Evolutionary conservation across 2,888 invertebrate species (phyloP).

Genomic region (Drosophila greeni): DNA sequence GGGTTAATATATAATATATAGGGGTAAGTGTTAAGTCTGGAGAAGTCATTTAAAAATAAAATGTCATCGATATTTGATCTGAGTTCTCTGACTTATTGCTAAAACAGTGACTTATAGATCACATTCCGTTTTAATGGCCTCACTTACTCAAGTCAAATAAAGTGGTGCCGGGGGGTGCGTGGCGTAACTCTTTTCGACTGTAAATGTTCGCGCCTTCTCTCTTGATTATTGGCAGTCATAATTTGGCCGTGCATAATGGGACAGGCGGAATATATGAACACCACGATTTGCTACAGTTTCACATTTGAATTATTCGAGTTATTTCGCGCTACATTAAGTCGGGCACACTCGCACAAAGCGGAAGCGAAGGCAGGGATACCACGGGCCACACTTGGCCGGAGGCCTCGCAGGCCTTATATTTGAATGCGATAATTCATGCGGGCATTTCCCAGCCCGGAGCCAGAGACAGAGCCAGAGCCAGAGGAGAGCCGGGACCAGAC

Average conservation of each 20-base stretch:
- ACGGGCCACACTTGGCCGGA: slow-evolving; percentile 20
- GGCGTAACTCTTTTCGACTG: slow-evolving; percentile 22
- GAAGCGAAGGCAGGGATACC: background rate
- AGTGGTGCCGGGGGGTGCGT: slow-evolving; percentile 7
- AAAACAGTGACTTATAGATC: slow-evolving; percentile 19
- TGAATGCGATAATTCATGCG: slow-evolving; percentile 59
- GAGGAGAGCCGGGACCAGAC: slow-evolving; percentile 9
- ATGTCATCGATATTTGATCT: too few species aligned
- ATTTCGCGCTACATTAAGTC: slow-evolving; percentile 70
- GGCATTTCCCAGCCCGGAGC: slow-evolving; percentile 29
- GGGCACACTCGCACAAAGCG: slow-evolving; percentile 23
- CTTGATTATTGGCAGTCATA: slow-evolving; percentile 48
- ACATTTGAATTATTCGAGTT: slow-evolving; percentile 66
- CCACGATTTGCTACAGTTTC: slow-evolving; percentile 28
- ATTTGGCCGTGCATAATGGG: slow-evolving; percentile 43
- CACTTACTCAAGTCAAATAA: slow-evolving; percentile 35
- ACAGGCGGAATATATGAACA: slow-evolving; percentile 40
- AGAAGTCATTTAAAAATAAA: background rate
- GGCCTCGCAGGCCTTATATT: slow-evolving; percentile 39
- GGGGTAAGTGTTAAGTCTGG: background rate
- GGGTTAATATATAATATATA: background rate
- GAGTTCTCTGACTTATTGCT: background rate
- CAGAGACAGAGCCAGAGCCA: background rate
- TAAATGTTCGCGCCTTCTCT: slow-evolving; percentile 52
- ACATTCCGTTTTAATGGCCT: slow-evolving; percentile 24